phyloP scores from a whole-genome alignment of 2,888 invertebrate genomes.

The Dichetophora obliterata region DNA sequence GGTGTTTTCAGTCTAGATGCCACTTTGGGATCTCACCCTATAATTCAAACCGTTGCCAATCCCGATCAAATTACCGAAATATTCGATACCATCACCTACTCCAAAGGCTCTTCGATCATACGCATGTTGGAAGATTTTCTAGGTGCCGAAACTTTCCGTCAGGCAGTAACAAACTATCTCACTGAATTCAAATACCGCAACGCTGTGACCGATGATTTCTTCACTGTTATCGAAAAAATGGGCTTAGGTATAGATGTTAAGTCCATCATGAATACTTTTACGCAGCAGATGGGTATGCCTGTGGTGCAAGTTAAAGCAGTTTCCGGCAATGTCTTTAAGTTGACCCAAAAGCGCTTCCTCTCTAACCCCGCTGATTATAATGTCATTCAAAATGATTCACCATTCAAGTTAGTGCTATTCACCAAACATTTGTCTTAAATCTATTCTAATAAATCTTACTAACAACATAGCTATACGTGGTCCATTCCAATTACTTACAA shows the following conservation, averaged over 20 bases:
- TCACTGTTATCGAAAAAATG: constrained; percentile 73
- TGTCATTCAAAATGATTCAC: constrained; percentile 70
- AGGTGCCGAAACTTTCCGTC: constrained; percentile 76
- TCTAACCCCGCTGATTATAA: constrained; percentile 75
- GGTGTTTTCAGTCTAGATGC: constrained; percentile 81
- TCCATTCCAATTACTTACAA: constrained; percentile 85
- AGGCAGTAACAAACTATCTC: constrained; percentile 82
- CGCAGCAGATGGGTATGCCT: constrained; percentile 89
- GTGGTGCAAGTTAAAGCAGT: constrained; percentile 75
- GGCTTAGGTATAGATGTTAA: constrained; percentile 70
- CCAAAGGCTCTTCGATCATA: constrained; percentile 89
- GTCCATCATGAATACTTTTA: constrained; percentile 89
- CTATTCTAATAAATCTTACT: constrained; percentile 15
- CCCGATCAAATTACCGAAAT: constrained; percentile 93
- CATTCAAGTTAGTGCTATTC: constrained; percentile 70
- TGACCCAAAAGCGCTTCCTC: constrained; percentile 85
- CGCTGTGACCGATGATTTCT: constrained; percentile 84
- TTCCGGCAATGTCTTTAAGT: constrained; percentile 72
- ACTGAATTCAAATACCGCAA: constrained; percentile 80
- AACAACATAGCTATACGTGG: constrained; percentile 80
- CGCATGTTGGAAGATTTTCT: constrained; percentile 91
- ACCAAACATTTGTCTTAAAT: background rate
- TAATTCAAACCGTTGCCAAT: constrained; percentile 85
- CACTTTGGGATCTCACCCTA: constrained; percentile 88
- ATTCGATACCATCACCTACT: constrained; percentile 92